These are phyloP conservation scores for Sceliomorpha sp. DNA, from an alignment of 2,888 invertebrate genomes.

Conservation along the genomic window DNA sequence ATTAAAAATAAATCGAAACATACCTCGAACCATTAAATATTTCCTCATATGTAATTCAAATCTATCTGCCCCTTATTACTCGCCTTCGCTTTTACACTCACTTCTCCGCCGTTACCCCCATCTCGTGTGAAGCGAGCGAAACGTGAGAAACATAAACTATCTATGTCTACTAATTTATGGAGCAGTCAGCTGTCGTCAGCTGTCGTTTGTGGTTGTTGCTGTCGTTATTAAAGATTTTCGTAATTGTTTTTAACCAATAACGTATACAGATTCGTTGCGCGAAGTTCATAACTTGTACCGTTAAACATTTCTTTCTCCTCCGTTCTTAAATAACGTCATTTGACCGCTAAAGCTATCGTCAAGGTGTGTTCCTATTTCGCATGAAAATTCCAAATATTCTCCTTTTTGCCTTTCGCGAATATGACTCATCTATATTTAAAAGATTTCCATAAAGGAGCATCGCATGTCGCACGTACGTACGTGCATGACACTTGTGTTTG, in stretches of 20 bases:
- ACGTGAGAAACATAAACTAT: no score
- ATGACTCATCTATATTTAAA: slow-evolving; percentile 30
- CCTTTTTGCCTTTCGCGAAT: slow-evolving; percentile 10
- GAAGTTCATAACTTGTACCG: slow-evolving; percentile 1
- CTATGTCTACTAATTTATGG: slow-evolving; percentile 27
- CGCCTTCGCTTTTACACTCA: no score
- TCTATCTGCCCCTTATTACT: no score
- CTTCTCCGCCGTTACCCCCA: no score
- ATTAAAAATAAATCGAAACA: no score
- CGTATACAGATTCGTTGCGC: slow-evolving; percentile 13
- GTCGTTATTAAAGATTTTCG: slow-evolving; percentile 31
- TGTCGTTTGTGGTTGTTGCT: slow-evolving; percentile 37
- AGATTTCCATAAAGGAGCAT: slow-evolving; percentile 16
- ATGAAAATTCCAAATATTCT: not conserved
- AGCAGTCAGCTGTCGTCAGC: slow-evolving; percentile 46
- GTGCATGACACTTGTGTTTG: not conserved
- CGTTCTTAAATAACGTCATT: not conserved
- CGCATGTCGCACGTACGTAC: slow-evolving; percentile 5
- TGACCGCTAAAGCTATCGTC: not conserved
- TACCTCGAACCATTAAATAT: no score
- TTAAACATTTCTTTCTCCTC: slow-evolving; percentile 3
- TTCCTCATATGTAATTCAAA: no score
- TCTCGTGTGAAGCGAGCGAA: no score
- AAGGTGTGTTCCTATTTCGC: slow-evolving; percentile 6
- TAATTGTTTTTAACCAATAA: slow-evolving; percentile 47